Percentiles rank a stretch among this genome's conserved stretches.
Evolutionary conservation across 2,113 vertebrate genomes (phyloP).

Genomic region (Mustela nigripes): DNA sequence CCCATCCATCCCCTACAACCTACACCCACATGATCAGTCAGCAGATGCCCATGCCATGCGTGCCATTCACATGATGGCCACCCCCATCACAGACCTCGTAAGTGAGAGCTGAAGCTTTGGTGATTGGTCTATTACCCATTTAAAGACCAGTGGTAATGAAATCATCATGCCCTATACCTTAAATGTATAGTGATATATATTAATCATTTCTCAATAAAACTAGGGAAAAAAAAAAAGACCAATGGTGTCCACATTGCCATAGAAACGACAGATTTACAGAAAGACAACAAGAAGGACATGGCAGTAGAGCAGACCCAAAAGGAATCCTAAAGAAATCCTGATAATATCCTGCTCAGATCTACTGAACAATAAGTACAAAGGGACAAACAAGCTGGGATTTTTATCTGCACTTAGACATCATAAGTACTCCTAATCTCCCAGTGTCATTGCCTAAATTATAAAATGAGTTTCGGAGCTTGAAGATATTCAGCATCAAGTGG

Average conservation of each 20-base stretch:
- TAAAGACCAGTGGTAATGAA: background rate
- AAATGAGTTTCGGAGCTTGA: background rate
- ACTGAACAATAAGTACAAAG: background rate
- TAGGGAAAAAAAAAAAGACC: background rate
- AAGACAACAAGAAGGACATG: no score
- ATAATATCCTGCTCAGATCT: background rate
- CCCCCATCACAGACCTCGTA: no score
- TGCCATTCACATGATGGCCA: background rate
- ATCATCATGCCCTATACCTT: background rate
- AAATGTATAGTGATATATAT: background rate
- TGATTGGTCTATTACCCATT: background rate
- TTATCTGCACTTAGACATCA: background rate
- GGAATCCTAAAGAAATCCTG: background rate
- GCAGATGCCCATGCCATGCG: background rate
- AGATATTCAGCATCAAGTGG: background rate
- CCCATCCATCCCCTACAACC: rapidly evolving
- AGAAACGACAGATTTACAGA: background rate
- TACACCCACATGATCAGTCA: background rate
- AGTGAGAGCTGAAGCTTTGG: background rate
- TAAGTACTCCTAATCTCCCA: background rate
- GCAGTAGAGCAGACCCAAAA: background rate
- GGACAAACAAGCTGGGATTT: background rate
- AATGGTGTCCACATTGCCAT: background rate
- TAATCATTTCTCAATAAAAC: background rate
- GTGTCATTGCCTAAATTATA: background rate